Evolutionary conservation across 92 coral and sea anemone species (phyloP), one percentile per base, ranked within the genome.

Genomic region (Pocillopora meandrina): DNA sequence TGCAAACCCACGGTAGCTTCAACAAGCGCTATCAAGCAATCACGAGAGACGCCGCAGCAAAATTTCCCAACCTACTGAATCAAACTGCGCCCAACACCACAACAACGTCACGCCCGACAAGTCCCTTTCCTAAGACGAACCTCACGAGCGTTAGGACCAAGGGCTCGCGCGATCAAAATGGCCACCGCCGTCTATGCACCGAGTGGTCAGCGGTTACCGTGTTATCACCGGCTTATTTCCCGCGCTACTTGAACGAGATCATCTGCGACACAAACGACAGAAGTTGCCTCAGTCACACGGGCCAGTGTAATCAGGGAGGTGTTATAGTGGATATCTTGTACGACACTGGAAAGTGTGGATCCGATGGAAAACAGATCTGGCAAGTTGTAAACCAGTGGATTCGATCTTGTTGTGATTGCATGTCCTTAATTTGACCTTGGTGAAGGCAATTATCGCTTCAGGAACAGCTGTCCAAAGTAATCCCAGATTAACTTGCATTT

Each of bases 131-230:
- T 16, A 58, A 9, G 26, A 82, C 79, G n/a, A 35, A 82, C 15
- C 8, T 71, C n/a, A 71, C 52, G 9, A 71, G 78, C 20, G 71
- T 71, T 19, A 60, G 59, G 17, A 9, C 15, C 14, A 56, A 79
- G 61, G 86, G 86, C 20, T 58, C 79, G 1, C 70, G 1, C 14
- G 86, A 82, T 64, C 75, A 59, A 59, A 12, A 61, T 33, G 79
- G 89, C 52, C 42, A 14, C 21, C 49, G 73, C 61, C 88, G 63
- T 34, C 84, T 90, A 84, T 90, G 93, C 75, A 86, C 89, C n/a
- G 77, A 61, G 56, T 79, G 86, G 72, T 83, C 85, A 59, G 76
- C 88, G 56, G 61, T 65, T 35, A 87, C 90, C n/a, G 81, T 63
- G 57, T 89, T 90, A 2, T 58, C 81, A 1, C 31, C 47, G 7